Evolutionary conservation across 2,113 vertebrate genomes (phyloP).

Genomic region (Rutilus rutilus): DNA sequence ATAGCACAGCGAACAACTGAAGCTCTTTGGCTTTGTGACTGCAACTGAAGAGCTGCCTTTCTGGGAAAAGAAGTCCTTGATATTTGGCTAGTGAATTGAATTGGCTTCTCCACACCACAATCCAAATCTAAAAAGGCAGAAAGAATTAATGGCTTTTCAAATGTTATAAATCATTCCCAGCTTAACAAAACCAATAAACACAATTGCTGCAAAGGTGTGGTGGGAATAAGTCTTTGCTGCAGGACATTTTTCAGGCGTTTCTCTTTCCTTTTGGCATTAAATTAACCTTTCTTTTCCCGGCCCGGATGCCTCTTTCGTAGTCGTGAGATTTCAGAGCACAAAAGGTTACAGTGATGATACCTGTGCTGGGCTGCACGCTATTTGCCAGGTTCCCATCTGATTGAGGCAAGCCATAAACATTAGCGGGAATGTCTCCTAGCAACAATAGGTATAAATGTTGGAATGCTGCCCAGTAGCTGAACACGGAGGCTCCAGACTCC

Average conservation of each 20-base stretch:
- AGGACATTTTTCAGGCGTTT: slow-evolving; percentile 22
- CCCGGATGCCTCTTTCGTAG: slow-evolving; percentile 14
- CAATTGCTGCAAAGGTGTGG: slow-evolving; percentile 23
- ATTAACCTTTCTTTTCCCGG: slow-evolving; percentile 47
- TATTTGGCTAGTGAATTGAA: slow-evolving; percentile 51
- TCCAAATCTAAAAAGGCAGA: slow-evolving; percentile 50
- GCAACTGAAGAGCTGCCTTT: slow-evolving; percentile 38
- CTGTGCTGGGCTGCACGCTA: not conserved
- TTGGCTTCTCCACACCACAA: slow-evolving; percentile 38
- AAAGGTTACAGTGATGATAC: slow-evolving; percentile 20
- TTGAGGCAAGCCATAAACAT: slow-evolving; percentile 6
- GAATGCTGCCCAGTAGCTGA: slow-evolving; percentile 7
- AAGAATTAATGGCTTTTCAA: slow-evolving; percentile 57
- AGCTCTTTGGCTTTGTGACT: slow-evolving; percentile 12
- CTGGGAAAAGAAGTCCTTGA: slow-evolving; percentile 53
- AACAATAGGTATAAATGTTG: slow-evolving; percentile 31
- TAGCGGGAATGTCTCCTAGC: slow-evolving; percentile 36
- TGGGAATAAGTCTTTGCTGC: slow-evolving; percentile 31
- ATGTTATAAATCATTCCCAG: slow-evolving; percentile 54
- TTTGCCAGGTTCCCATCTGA: slow-evolving; percentile 24
- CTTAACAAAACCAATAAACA: slow-evolving; percentile 60
- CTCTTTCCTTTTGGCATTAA: slow-evolving; percentile 32
- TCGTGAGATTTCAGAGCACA: slow-evolving; percentile 10
- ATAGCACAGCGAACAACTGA: not conserved
- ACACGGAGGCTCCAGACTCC: not conserved